Percentiles rank a stretch among this genome's conserved stretches.
These are phyloP conservation scores for Ormyrus labotus DNA, from an alignment of 2,888 invertebrate species.

Conservation along the genomic window DNA sequence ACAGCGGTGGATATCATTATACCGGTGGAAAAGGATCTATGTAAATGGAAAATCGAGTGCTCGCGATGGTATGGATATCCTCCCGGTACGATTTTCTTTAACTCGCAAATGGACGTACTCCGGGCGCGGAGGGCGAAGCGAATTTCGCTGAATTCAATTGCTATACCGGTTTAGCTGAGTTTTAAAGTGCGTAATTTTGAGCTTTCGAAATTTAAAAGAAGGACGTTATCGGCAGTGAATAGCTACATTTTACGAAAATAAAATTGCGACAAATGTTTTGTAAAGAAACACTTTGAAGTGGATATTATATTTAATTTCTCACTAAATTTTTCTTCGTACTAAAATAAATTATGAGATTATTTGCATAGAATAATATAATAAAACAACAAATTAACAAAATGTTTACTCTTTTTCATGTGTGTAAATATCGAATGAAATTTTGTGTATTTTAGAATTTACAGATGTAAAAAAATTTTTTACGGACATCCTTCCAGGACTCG, in stretches of 20 bases:
- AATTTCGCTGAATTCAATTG: no score
- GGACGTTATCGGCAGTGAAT: background rate
- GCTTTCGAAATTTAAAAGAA: background rate
- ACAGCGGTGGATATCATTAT: background rate
- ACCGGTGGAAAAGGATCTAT: background rate
- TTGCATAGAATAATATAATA: background rate
- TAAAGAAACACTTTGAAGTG: background rate
- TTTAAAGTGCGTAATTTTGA: background rate
- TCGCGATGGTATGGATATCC: background rate
- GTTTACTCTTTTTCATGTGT: background rate
- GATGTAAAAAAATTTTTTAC: background rate
- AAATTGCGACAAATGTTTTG: background rate
- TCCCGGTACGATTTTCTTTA: background rate
- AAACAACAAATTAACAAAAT: background rate
- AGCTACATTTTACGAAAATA: background rate
- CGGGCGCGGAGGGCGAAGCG: background rate
- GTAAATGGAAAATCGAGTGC: background rate
- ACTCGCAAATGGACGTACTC: background rate
- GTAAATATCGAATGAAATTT: background rate
- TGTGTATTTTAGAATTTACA: background rate
- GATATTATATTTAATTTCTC: no score
- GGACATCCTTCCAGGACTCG: background rate
- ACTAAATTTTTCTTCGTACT: no score
- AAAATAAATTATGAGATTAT: no score
- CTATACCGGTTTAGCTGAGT: background rate